Evolutionary conservation across 2,888 invertebrate species (phyloP).

Genomic region (Folsomia manolachei): DNA sequence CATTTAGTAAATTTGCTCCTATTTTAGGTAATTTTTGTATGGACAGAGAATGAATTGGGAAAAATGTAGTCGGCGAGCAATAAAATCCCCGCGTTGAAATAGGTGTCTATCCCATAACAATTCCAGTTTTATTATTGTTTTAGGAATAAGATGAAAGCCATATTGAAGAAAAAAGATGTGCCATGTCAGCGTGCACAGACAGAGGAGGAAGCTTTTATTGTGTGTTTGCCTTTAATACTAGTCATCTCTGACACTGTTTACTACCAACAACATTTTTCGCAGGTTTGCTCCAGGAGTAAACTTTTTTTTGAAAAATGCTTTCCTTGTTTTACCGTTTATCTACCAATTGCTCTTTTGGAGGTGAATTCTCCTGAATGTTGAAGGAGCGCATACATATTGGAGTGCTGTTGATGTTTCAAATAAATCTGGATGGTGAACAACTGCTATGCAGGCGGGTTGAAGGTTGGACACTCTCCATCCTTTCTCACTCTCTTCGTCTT

Average conservation of each 20-base stretch:
- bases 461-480: not conserved
- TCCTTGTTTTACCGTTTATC: not conserved
- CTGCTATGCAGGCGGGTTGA: not conserved
- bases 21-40: not conserved
- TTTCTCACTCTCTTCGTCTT: not conserved
- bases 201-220: not conserved
- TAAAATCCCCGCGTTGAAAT: not conserved
- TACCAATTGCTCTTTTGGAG: not conserved
- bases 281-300: not conserved
- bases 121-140: constrained; percentile 39
- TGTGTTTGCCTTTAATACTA: not conserved
- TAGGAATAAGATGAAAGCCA: constrained; percentile 18
- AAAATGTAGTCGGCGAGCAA: not conserved
- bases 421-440: constrained; percentile 12
- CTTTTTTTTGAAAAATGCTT: not conserved
- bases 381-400: not conserved
- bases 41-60: no score
- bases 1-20: not conserved
- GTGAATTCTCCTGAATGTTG: not conserved
- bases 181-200: constrained; percentile 3
- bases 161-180: constrained; percentile 7
- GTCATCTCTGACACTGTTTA: not conserved
- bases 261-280: not conserved
- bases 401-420: constrained; percentile 9
- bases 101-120: constrained; percentile 20